Percentiles rank a stretch among this genome's conserved stretches.
Conservation (phyloP, 2,797 vertebrate species). For the Propithecus perrieri region DNA sequence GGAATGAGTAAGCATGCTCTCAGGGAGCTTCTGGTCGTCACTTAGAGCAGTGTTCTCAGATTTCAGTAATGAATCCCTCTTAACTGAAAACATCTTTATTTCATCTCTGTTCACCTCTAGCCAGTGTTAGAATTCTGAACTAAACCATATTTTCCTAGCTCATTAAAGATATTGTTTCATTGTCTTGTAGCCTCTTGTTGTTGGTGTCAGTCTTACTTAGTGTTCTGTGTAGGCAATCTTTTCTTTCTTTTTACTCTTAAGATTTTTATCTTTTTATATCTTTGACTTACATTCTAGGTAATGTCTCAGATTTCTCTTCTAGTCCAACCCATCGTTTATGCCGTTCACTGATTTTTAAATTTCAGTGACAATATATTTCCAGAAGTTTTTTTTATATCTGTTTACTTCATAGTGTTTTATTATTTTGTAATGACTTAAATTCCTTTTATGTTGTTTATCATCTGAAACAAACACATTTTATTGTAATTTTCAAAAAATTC, state of each 20-base stretch:
- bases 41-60: neutral
- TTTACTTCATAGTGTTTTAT: neutral
- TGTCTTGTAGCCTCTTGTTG: neutral
- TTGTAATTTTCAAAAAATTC: neutral
- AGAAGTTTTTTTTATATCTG: neutral
- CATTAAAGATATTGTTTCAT: neutral
- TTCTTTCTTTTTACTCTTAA: neutral
- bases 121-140: slow-evolving; percentile 1
- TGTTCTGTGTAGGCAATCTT: neutral
- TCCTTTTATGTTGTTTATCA: neutral
- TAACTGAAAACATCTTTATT: slow-evolving; percentile 4
- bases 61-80: neutral
- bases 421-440: slow-evolving; percentile 28
- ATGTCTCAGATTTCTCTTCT: neutral
- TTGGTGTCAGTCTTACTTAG: neutral
- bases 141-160: neutral
- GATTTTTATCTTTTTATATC: slow-evolving; percentile 10
- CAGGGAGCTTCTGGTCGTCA: neutral
- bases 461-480: neutral
- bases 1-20: neutral
- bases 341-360: neutral
- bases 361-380: slow-evolving; percentile 34
- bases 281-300: neutral
- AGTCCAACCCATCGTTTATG: neutral
- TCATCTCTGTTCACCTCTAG: neutral